Percentiles rank a stretch among this genome's conserved stretches.
Evolutionary conservation across 2,888 invertebrate species (phyloP).

Genomic region (Lochmaea crataegi): DNA sequence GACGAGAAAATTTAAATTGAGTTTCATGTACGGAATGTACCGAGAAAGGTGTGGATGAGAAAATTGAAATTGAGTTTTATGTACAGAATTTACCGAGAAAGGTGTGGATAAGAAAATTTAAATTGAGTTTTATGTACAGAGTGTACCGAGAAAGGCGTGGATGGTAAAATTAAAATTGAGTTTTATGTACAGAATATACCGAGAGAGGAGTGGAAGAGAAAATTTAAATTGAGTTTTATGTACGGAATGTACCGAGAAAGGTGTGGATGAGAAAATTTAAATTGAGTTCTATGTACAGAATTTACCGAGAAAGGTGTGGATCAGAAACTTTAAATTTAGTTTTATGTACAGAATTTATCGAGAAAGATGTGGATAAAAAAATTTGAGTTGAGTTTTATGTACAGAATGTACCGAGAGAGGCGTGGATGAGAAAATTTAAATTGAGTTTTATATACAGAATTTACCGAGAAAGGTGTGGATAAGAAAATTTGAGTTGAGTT

Average conservation of each 20-base stretch:
- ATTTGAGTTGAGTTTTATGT: constrained; percentile 6
- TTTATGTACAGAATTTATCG: too few species aligned
- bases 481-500: too few species aligned
- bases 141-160: neutral
- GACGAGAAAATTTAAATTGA: neutral
- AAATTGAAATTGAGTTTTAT: neutral
- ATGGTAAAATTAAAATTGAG: neutral
- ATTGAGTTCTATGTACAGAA: constrained; percentile 1
- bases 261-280: too few species aligned
- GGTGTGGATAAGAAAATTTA: too few species aligned
- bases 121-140: constrained; percentile 5
- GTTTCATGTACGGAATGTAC: too few species aligned
- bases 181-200: too few species aligned
- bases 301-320: neutral
- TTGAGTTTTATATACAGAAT: too few species aligned
- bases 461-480: too few species aligned
- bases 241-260: too few species aligned
- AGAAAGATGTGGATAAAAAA: too few species aligned
- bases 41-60: neutral
- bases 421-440: neutral
- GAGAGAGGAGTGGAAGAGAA: neutral
- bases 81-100: too few species aligned
- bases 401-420: too few species aligned
- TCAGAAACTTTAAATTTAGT: neutral
- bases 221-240: neutral